Base-by-base conservation (phyloP, 1,140 invertebrate species). In the Cotesia typhae region DNA sequence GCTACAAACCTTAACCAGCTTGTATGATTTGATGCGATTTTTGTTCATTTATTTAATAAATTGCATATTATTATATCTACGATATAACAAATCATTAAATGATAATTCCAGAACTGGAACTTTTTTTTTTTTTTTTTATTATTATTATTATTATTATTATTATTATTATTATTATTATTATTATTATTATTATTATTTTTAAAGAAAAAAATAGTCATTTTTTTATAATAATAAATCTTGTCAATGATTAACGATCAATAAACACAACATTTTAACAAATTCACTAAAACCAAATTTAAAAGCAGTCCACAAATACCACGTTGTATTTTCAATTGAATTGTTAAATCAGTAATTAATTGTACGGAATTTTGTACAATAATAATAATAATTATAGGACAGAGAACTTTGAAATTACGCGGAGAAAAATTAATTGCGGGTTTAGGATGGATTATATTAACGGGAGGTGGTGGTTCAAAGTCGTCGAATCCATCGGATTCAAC, bases 371-470 rank as follows among this genome's bases (percentile, higher is more conserved):
- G 76, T 17, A 79, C 59, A 41, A 80, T 53, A 52, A 78, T 76
- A 4, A 79, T 47, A 47, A 47, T 76, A 4, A 79, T 7, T 2
- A 47, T 63, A 6, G 78, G 65, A 37, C 78, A 75, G 36, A 81
- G 73, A 75, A 69, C 78, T 55, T 79, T 78, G 28, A 78, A 74
- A 70, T 73, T 81, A 7, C 70, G 74, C 36, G 83, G 73, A 41
- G 84, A 82, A 51, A 81, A 51, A 75, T 85, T 86, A 5, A 79
- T 74, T 73, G 88, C 84, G 59, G 89, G 89, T 82, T 88, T 90
- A 37, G 90, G 90, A 83, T 92, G 90, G 70, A 91, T 88, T 79
- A 92, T 91, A 77, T 91, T 91, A 64, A 91, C 90, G 28, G 90
- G 90, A 59, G 90, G 90, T 55, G 90, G 90, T 69, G 90, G 89